Conservation (phyloP, 2,888 invertebrate genomes). For the Ophioninae sp. region DNA sequence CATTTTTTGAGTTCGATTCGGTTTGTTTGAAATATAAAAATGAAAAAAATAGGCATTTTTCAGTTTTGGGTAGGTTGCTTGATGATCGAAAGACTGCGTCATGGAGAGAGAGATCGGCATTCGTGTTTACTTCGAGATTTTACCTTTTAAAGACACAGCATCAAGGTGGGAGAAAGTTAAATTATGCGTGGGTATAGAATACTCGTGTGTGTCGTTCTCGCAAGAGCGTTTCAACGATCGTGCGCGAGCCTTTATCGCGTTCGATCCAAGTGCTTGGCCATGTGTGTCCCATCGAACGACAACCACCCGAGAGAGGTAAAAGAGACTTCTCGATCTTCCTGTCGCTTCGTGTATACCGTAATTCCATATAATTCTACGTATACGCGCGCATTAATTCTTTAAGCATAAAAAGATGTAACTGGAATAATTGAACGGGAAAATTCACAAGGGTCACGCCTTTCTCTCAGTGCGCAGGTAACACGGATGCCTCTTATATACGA, state of each 20-base stretch:
- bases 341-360: not conserved
- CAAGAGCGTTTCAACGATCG: slow-evolving; percentile 24
- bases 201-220: slow-evolving; percentile 45
- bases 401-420: not conserved
- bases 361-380: not conserved
- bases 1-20: too few species aligned
- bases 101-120: slow-evolving; percentile 29
- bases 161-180: slow-evolving; percentile 60
- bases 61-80: slow-evolving; percentile 52
- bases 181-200: slow-evolving; percentile 66
- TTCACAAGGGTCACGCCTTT: slow-evolving; percentile 13
- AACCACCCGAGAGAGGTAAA: slow-evolving; percentile 19
- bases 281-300: slow-evolving; percentile 45
- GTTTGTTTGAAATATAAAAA: not conserved
- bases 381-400: not conserved
- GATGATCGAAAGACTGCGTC: slow-evolving; percentile 49
- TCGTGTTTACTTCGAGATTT: slow-evolving; percentile 61
- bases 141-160: slow-evolving; percentile 67
- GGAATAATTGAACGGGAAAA: not conserved
- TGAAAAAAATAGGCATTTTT: slow-evolving; percentile 23
- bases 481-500: not conserved
- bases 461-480: not conserved
- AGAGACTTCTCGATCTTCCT: slow-evolving; percentile 24
- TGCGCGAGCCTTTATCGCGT: slow-evolving; percentile 40
- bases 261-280: slow-evolving; percentile 51